phyloP scores from a whole-genome alignment of 2,888 invertebrate species.

The Pharmacophagus antenor region DNA sequence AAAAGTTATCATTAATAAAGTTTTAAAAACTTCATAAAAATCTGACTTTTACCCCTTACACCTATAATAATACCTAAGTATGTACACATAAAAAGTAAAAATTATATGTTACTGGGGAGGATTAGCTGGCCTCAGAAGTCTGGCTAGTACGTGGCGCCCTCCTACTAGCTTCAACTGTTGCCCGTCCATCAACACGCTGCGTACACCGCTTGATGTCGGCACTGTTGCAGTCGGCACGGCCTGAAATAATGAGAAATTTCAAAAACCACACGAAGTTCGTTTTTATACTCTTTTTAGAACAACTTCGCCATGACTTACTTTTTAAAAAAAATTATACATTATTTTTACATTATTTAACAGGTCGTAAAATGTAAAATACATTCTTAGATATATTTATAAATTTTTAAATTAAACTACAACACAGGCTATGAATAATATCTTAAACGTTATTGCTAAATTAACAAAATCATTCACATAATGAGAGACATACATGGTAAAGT shows the following conservation, averaged over 20 bases:
- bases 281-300: no score
- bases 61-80: neutral
- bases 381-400: no score
- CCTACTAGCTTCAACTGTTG: conserved; percentile 72
- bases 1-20: neutral
- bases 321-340: neutral
- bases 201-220: conserved; percentile 56
- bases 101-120: conserved; percentile 47
- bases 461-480: no score
- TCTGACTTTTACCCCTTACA: conserved; percentile 13
- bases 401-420: no score
- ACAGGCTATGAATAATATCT: no score
- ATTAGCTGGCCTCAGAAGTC: conserved; percentile 62
- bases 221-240: conserved; percentile 45
- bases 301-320: no score
- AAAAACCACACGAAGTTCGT: no score
- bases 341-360: neutral
- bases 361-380: no score
- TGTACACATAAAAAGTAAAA: conserved; percentile 16
- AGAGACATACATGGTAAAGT: no score
- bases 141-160: conserved; percentile 68
- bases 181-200: conserved; percentile 72
- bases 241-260: conserved; percentile 42
- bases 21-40: conserved; percentile 2
- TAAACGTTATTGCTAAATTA: no score